Conservation (phyloP, 2,888 invertebrate genomes). For the Aphodius sticticus region DNA sequence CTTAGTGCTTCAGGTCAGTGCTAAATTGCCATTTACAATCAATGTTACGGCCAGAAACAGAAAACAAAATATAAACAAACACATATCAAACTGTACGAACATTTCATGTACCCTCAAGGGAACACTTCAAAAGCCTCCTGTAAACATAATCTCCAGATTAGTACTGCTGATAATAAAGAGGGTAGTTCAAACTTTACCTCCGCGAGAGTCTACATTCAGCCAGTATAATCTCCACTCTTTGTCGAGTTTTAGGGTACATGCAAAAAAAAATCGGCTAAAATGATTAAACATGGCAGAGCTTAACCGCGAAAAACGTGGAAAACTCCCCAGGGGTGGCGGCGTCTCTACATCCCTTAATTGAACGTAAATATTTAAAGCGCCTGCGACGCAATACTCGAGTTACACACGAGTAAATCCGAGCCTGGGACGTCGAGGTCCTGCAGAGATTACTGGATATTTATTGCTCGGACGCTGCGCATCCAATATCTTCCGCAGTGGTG, state of each 20-base stretch:
- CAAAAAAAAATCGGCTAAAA: not conserved
- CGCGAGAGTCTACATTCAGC: too few relatives aligned
- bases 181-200: too few relatives aligned
- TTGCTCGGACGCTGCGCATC: constrained; percentile 17
- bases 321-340: not conserved
- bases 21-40: too few relatives aligned
- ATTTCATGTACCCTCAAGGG: too few relatives aligned
- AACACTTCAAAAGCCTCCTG: too few relatives aligned
- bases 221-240: not conserved
- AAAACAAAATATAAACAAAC: too few relatives aligned
- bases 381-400: not conserved
- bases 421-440: constrained; percentile 6
- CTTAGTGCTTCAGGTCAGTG: too few relatives aligned
- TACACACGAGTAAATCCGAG: not conserved
- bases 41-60: too few relatives aligned
- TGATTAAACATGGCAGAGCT: not conserved
- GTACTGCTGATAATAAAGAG: too few relatives aligned
- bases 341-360: constrained; percentile 21
- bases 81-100: too few relatives aligned
- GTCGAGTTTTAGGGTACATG: not conserved
- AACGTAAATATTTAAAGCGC: constrained; percentile 30
- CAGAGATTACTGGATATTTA: constrained; percentile 24
- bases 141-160: too few relatives aligned
- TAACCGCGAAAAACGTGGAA: not conserved
- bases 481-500: constrained; percentile 12